Percentiles rank a stretch among this genome's conserved stretches.
These are phyloP conservation scores for Streptopelia turtur DNA, from an alignment of 2,797 vertebrate species.

Conservation along the genomic window DNA sequence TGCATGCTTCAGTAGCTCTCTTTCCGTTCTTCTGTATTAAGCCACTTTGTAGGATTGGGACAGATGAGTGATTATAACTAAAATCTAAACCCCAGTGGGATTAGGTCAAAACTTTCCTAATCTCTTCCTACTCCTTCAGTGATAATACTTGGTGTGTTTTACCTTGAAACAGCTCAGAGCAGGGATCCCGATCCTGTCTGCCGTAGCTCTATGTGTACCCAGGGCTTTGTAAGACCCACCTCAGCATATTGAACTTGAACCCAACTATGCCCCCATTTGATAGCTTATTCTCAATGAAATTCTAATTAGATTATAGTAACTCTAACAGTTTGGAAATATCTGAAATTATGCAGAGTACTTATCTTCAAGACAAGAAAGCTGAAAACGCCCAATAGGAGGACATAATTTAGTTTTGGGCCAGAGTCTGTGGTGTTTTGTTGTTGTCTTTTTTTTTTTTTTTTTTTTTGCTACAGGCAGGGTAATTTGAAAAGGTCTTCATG, in stretches of 20 bases:
- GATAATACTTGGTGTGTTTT: neutral
- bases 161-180: neutral
- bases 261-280: neutral
- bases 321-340: neutral
- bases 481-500: neutral
- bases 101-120: constrained; percentile 40
- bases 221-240: neutral
- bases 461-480: neutral
- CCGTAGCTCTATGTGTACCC: neutral
- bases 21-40: constrained; percentile 60
- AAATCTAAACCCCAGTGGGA: constrained; percentile 41
- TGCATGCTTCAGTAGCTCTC: constrained; percentile 59
- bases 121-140: neutral
- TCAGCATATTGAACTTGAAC: neutral
- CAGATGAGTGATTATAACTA: constrained; percentile 66
- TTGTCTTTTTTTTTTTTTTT: neutral
- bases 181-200: neutral
- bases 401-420: neutral
- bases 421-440: neutral
- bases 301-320: neutral
- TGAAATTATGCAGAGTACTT: neutral
- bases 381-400: neutral
- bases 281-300: constrained; percentile 29
- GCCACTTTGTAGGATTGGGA: constrained; percentile 61
- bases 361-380: neutral